Conservation (phyloP, 2,797 vertebrate species). For the Centroberyx gerrardi region DNA sequence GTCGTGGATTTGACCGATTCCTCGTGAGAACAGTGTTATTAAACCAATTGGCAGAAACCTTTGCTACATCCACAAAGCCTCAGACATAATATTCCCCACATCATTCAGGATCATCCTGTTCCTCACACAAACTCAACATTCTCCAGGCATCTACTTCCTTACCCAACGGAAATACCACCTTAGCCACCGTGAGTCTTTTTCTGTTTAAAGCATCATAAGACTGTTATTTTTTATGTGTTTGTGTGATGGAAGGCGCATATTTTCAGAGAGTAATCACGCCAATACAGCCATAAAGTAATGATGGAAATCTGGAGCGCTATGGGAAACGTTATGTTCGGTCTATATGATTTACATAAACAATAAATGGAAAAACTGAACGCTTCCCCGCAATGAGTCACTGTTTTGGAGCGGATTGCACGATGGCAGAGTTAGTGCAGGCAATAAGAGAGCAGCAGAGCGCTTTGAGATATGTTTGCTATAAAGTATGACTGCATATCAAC, state of each 20-base stretch:
- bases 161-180: constrained; percentile 74
- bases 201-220: constrained; percentile 66
- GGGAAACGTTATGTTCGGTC: constrained; percentile 60
- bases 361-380: constrained; percentile 78
- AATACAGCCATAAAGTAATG: constrained; percentile 75
- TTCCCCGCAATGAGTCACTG: constrained; percentile 75
- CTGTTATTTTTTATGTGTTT: constrained; percentile 55
- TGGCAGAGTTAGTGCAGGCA: constrained; percentile 58
- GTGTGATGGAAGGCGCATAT: constrained; percentile 69
- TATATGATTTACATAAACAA: constrained; percentile 83
- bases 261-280: constrained; percentile 68
- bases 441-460: constrained; percentile 52
- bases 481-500: constrained; percentile 37
- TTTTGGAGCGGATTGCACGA: constrained; percentile 63
- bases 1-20: constrained; percentile 49
- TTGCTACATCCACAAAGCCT: constrained; percentile 56
- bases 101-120: constrained; percentile 58
- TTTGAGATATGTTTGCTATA: constrained; percentile 43
- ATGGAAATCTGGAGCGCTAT: constrained; percentile 76
- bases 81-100: constrained; percentile 62
- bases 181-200: constrained; percentile 57
- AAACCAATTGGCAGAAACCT: constrained; percentile 48
- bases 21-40: constrained; percentile 48
- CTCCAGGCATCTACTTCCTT: constrained; percentile 53
- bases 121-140: constrained; percentile 55